phyloP scores from a whole-genome alignment of 92 coral and sea anemone genomes.

The Epizoanthus scotinus region DNA sequence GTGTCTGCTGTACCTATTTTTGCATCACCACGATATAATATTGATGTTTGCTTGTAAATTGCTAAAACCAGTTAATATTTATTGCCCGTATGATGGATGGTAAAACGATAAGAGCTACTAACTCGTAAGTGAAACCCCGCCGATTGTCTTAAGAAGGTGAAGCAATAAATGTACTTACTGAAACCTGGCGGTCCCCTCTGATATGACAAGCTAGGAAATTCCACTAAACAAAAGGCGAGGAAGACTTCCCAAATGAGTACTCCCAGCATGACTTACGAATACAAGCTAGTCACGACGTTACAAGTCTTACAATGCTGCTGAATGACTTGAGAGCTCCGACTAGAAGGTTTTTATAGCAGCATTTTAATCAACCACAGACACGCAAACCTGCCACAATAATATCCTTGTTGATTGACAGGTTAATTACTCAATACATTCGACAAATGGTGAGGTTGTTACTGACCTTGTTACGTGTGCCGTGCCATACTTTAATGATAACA shows the following conservation, averaged over 20 bases:
- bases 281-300: background rate
- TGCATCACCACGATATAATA: background rate
- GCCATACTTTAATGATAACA: too few relatives aligned
- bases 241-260: background rate
- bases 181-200: slow-evolving; percentile 21
- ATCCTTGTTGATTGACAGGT: background rate
- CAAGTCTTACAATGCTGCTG: too few relatives aligned
- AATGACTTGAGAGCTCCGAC: background rate
- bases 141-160: background rate
- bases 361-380: background rate
- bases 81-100: background rate
- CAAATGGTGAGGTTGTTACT: background rate
- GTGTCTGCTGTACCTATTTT: too few relatives aligned
- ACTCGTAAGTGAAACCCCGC: background rate
- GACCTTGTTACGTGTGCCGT: too few relatives aligned
- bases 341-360: background rate
- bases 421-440: background rate
- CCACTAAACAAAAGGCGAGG: slow-evolving; percentile 11
- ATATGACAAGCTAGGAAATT: background rate
- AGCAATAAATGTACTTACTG: background rate
- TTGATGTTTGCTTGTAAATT: background rate
- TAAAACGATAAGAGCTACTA: background rate
- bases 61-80: background rate
- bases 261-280: background rate
- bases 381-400: background rate